These are phyloP conservation scores for Upupa epops DNA, from an alignment of 2,113 vertebrate genomes.

Conservation along the genomic window DNA sequence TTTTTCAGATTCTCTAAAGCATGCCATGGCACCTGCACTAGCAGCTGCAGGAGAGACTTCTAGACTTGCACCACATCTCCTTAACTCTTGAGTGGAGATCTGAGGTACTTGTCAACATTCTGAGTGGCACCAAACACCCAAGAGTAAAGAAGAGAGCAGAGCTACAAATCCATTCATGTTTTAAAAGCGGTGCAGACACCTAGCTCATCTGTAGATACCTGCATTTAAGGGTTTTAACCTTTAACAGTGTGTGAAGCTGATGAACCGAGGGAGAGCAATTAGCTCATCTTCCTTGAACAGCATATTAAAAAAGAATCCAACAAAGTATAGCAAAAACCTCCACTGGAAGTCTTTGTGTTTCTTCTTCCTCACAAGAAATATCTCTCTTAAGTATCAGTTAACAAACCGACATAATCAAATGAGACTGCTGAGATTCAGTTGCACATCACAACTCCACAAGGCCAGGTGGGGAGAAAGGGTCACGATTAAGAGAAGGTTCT, in stretches of 20 bases:
- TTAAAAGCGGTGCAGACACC: neutral
- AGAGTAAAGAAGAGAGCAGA: neutral
- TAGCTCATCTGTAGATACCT: neutral
- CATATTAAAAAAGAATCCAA: neutral
- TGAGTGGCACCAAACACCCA: neutral
- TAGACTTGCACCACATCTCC: neutral
- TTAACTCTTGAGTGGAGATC: neutral
- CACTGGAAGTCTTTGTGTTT: neutral
- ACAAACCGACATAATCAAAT: neutral
- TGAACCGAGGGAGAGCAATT: neutral
- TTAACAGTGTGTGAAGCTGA: neutral
- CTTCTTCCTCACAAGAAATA: neutral
- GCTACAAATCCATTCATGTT: neutral
- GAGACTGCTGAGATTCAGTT: neutral
- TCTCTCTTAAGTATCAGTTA: neutral
- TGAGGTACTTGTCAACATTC: neutral
- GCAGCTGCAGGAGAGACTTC: neutral
- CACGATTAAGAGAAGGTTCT: neutral
- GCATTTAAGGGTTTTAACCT: neutral
- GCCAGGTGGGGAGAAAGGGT: neutral
- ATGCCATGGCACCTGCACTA: neutral
- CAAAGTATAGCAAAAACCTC: neutral
- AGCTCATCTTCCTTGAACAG: neutral
- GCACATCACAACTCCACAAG: rapidly evolving
- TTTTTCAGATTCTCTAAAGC: neutral